Evolutionary conservation across 2,113 vertebrate species (phyloP).

Genomic region (Apeltes quadracus): DNA sequence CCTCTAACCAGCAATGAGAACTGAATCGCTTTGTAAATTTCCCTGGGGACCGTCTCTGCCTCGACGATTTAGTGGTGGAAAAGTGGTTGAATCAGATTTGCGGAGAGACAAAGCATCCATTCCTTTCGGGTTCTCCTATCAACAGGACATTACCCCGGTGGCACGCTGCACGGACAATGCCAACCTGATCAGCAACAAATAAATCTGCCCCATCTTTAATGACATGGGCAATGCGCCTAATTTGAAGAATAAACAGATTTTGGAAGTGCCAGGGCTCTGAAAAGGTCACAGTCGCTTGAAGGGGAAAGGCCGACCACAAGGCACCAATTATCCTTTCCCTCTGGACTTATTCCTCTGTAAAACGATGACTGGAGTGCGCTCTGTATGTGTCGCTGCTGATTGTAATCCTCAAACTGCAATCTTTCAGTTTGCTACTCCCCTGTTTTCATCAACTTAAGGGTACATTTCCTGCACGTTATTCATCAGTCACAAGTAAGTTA

Average conservation of each 20-base stretch:
- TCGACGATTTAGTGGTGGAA: constrained; percentile 73
- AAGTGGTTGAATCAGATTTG: constrained; percentile 78
- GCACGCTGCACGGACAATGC: constrained; percentile 61
- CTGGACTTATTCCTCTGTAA: constrained; percentile 43
- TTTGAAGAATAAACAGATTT: constrained; percentile 72
- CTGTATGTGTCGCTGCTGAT: constrained; percentile 28
- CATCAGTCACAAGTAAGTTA: constrained; percentile 50
- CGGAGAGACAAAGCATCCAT: constrained; percentile 73
- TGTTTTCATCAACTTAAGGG: constrained; percentile 21
- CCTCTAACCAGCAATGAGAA: constrained; percentile 72
- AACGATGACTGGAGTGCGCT: constrained; percentile 56
- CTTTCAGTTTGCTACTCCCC: neutral
- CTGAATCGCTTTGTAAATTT: constrained; percentile 76
- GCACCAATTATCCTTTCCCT: constrained; percentile 58
- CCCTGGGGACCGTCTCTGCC: constrained; percentile 72
- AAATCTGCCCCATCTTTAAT: constrained; percentile 76
- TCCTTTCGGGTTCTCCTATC: constrained; percentile 68
- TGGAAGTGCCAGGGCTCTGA: constrained; percentile 54
- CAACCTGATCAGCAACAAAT: constrained; percentile 72
- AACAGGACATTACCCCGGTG: constrained; percentile 71
- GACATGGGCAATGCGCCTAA: constrained; percentile 60
- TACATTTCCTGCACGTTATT: constrained; percentile 49
- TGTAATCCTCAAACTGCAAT: constrained; percentile 28
- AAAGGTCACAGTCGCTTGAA: constrained; percentile 75
- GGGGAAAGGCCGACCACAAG: constrained; percentile 46